Conservation (phyloP, 2,888 invertebrate genomes). For the Agrochola macilenta region DNA sequence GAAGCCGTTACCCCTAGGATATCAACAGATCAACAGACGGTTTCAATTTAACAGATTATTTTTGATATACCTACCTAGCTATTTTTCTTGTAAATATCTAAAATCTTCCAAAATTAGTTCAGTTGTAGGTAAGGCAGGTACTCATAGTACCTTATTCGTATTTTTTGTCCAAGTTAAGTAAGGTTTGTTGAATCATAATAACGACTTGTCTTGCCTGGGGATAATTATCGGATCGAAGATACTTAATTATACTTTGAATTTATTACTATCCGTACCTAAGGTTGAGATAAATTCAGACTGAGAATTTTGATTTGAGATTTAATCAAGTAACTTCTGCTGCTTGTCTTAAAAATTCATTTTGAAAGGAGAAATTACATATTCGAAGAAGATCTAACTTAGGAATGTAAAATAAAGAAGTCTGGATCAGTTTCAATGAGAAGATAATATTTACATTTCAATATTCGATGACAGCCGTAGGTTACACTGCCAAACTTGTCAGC, state of each 20-base stretch:
- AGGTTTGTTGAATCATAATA: conserved; percentile 6
- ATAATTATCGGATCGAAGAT: neutral
- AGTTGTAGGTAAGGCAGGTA: neutral
- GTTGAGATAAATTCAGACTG: neutral
- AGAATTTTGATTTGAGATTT: neutral
- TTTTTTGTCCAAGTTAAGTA: conserved; percentile 4
- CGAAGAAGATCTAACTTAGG: neutral
- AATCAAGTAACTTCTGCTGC: neutral
- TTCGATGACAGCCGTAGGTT: conserved; percentile 46
- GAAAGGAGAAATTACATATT: neutral
- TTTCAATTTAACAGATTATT: neutral
- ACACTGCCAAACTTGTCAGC: conserved; percentile 50
- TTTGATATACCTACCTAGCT: neutral
- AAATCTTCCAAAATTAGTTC: neutral
- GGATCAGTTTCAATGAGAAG: conserved; percentile 1
- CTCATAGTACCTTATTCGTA: too few species aligned
- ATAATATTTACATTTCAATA: conserved; percentile 40
- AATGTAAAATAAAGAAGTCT: neutral
- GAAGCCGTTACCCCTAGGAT: too few species aligned
- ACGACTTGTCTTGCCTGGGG: neutral
- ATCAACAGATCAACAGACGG: neutral
- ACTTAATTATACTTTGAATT: conserved; percentile 14
- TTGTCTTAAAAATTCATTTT: neutral
- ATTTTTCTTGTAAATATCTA: too few species aligned
- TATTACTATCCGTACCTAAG: neutral